Evolutionary conservation across 1,140 invertebrate species (phyloP).

Genomic region (Brachystomella parvula): DNA sequence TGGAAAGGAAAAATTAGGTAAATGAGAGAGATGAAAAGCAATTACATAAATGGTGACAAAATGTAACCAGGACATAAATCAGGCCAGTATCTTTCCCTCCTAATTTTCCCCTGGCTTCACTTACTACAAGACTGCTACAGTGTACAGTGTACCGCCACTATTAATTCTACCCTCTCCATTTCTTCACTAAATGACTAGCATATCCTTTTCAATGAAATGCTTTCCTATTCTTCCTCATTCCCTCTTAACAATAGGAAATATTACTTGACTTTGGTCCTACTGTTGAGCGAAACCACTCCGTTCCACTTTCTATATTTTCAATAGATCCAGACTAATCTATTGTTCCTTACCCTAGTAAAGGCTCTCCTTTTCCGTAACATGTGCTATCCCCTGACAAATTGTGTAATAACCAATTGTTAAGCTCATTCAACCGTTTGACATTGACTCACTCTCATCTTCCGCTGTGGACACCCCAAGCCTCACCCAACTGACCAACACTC

Average conservation of each 20-base stretch:
- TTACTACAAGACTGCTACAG: neutral
- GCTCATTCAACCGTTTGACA: neutral
- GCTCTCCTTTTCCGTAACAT: neutral
- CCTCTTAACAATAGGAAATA: neutral
- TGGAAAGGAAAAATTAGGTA: constrained; percentile 3
- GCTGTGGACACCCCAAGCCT: too few relatives aligned
- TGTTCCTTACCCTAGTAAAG: neutral
- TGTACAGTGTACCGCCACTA: neutral
- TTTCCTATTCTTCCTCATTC: neutral
- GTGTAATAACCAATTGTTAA: neutral
- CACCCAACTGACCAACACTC: too few relatives aligned
- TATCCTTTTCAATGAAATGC: constrained; percentile 1
- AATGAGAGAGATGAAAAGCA: constrained; percentile 19
- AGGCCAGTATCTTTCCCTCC: neutral
- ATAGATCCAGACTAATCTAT: neutral
- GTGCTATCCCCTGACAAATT: neutral
- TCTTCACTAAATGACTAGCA: constrained; percentile 11
- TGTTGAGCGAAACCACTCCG: constrained; percentile 4
- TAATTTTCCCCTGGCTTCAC: neutral
- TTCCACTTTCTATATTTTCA: neutral
- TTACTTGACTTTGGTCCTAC: constrained; percentile 11
- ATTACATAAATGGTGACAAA: constrained; percentile 25
- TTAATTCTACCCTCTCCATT: neutral
- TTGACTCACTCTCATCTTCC: too few relatives aligned
- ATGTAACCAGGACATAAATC: constrained; percentile 19